Evolutionary conservation across 2,797 vertebrate species (phyloP).

Genomic region (Atherinosoma microstoma): DNA sequence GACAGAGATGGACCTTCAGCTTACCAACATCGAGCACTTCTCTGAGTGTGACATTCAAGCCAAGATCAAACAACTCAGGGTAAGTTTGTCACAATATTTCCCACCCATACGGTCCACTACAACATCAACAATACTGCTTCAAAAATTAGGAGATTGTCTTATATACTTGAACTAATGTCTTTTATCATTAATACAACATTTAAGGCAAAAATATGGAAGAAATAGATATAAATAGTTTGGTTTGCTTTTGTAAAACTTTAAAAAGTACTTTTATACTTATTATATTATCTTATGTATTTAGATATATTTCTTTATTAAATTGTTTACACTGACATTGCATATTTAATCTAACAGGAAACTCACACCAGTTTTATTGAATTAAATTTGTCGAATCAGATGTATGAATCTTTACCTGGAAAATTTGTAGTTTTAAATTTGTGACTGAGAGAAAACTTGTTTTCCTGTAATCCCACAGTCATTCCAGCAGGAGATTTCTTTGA

Average conservation of each 20-base stretch:
- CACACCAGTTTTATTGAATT: not conserved
- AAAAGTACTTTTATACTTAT: too few relatives aligned
- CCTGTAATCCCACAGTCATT: constrained; percentile 85
- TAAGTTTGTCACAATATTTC: constrained; percentile 58
- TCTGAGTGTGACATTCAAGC: constrained; percentile 98
- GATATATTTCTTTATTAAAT: not conserved
- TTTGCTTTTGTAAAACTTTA: too few relatives aligned
- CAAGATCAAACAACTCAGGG: constrained; percentile 97
- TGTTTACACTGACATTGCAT: not conserved
- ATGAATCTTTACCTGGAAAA: not conserved
- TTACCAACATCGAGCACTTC: constrained; percentile 99
- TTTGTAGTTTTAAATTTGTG: not conserved
- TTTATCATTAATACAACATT: too few relatives aligned
- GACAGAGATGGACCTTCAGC: constrained; percentile 98
- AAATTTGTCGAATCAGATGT: not conserved
- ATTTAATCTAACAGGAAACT: not conserved
- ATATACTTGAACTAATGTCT: too few relatives aligned
- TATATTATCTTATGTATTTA: not conserved
- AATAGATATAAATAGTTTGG: too few relatives aligned
- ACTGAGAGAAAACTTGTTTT: not conserved
- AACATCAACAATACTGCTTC: not conserved
- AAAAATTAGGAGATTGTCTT: not conserved
- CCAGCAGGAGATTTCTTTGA: constrained; percentile 96
- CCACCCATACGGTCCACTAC: not conserved
- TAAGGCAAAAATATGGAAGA: too few relatives aligned